Conservation (phyloP, 1,140 invertebrate genomes). For the Pissodes strobi region DNA sequence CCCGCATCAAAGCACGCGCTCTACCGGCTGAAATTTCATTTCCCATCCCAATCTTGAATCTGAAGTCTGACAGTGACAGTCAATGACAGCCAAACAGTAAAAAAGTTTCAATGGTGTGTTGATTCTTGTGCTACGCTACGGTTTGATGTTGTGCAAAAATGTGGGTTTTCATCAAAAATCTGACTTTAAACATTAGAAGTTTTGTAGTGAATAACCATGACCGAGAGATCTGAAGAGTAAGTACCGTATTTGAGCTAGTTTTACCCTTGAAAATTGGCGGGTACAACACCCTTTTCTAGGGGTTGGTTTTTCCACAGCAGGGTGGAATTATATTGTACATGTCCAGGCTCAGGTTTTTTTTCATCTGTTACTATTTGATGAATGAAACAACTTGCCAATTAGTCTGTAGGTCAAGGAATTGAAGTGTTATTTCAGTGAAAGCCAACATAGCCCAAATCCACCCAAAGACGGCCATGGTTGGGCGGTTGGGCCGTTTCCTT, state of each 20-base stretch:
- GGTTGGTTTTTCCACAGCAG: no score
- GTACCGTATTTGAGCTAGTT: conserved; percentile 48
- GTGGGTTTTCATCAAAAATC: conserved; percentile 59
- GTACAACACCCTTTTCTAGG: conserved; percentile 32
- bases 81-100: not conserved
- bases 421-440: no score
- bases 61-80: conserved; percentile 33
- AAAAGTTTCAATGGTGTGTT: conserved; percentile 49
- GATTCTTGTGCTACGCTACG: conserved; percentile 47
- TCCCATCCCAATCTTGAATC: conserved; percentile 38
- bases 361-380: no score
- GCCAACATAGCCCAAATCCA: no score
- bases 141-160: conserved; percentile 55
- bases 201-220: conserved; percentile 74
- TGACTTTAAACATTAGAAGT: conserved; percentile 67
- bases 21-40: no score
- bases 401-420: no score
- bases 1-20: conserved; percentile 34
- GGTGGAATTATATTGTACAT: no score
- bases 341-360: no score
- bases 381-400: no score
- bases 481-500: no score
- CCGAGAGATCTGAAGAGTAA: conserved; percentile 76
- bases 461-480: conserved; percentile 5
- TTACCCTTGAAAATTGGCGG: conserved; percentile 4